Conservation (phyloP, 1,140 invertebrate species). For the Diachasma alloeum region DNA sequence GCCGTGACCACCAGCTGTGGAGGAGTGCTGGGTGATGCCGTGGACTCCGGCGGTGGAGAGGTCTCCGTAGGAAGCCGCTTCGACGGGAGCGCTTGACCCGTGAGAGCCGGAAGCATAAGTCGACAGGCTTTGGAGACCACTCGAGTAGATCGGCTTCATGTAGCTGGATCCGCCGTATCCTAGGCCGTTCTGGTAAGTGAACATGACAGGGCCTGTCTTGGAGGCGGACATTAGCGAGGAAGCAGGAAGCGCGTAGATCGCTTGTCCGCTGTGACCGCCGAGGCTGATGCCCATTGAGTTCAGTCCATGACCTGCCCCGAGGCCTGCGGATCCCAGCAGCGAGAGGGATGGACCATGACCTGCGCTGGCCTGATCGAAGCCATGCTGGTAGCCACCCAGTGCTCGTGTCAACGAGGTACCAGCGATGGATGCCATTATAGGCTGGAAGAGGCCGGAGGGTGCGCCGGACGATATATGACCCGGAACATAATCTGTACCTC, state of each 20-base stretch:
- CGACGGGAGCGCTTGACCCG: no score
- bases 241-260: background rate
- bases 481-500: constrained; percentile 51
- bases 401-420: constrained; percentile 29
- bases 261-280: constrained; percentile 29
- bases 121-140: background rate
- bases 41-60: no score
- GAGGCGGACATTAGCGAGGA: constrained; percentile 34
- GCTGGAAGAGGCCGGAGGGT: constrained; percentile 34
- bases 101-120: background rate
- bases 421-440: constrained; percentile 18
- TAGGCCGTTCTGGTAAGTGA: constrained; percentile 35
- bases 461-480: constrained; percentile 39
- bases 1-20: no score
- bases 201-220: constrained; percentile 56
- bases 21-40: no score
- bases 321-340: no score
- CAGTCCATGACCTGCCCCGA: constrained; percentile 32
- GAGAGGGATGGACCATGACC: constrained; percentile 3
- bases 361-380: background rate
- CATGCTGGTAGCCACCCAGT: background rate
- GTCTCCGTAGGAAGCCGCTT: no score
- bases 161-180: constrained; percentile 1
- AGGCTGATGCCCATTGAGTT: constrained; percentile 30
- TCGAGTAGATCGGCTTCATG: background rate